Percentiles rank a stretch among this genome's conserved stretches.
Evolutionary conservation across 1,140 invertebrate genomes (phyloP).

Genomic region (Cydia fagiglandana): DNA sequence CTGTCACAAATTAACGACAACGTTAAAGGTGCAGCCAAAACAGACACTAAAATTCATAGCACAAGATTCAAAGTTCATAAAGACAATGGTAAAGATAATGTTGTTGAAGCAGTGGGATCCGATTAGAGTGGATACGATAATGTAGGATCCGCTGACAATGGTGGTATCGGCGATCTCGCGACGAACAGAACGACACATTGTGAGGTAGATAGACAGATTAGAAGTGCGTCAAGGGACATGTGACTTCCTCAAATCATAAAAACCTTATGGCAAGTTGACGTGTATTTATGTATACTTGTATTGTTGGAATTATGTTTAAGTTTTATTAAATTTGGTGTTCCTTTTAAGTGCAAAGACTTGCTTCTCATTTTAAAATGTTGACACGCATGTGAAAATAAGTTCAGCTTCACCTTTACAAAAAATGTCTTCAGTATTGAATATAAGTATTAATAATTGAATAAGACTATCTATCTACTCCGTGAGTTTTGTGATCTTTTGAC

Average conservation of each 20-base stretch:
- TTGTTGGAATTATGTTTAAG: not conserved
- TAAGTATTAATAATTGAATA: too few relatives aligned
- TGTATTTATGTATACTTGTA: not conserved
- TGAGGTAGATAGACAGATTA: conserved; percentile 24
- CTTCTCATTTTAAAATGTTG: too few relatives aligned
- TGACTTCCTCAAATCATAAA: conserved; percentile 25
- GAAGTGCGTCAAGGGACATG: conserved; percentile 21
- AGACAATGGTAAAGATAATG: not conserved
- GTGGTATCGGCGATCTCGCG: conserved; percentile 47
- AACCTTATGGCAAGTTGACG: not conserved
- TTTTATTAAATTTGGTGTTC: not conserved
- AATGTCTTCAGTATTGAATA: too few relatives aligned
- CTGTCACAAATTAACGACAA: conserved; percentile 55
- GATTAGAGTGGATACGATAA: conserved; percentile 69
- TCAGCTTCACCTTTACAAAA: too few relatives aligned
- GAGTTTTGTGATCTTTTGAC: too few relatives aligned
- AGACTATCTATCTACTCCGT: too few relatives aligned
- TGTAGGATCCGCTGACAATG: conserved; percentile 57
- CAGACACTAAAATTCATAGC: not conserved
- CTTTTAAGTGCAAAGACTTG: too few relatives aligned
- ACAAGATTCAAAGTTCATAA: conserved; percentile 36
- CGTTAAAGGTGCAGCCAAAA: not conserved
- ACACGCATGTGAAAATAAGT: too few relatives aligned
- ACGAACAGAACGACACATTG: conserved; percentile 28
- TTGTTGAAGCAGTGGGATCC: conserved; percentile 54